Conservation (phyloP, 2,888 invertebrate species). For the Arenicola marina region DNA sequence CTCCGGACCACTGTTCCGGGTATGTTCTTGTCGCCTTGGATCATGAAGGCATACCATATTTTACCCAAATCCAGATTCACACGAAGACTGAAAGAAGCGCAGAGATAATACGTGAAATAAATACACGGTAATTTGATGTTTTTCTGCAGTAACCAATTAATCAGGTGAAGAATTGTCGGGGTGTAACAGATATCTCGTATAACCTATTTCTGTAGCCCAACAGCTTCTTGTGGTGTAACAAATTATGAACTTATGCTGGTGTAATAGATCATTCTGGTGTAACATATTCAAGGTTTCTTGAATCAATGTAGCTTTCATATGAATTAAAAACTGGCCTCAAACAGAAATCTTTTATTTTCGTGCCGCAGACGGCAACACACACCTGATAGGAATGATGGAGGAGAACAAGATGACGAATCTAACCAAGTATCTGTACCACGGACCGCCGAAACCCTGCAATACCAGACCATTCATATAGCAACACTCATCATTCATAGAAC, state of each 20-base stretch:
- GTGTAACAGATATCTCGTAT: too few relatives aligned
- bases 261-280: too few relatives aligned
- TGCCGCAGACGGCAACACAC: too few relatives aligned
- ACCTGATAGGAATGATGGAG: slow-evolving; percentile 98
- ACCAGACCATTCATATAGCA: not conserved
- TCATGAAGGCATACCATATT: slow-evolving; percentile 95
- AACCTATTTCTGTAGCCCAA: too few relatives aligned
- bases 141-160: not conserved
- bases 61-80: slow-evolving; percentile 99
- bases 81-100: slow-evolving; percentile 72
- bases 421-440: slow-evolving; percentile 96
- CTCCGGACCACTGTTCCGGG: slow-evolving; percentile 93
- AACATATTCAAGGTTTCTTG: too few relatives aligned
- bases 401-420: slow-evolving; percentile 96
- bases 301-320: too few relatives aligned
- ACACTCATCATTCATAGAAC: not conserved
- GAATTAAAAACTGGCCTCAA: too few relatives aligned
- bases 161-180: not conserved
- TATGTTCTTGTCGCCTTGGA: slow-evolving; percentile 90
- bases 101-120: too few relatives aligned
- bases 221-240: too few relatives aligned
- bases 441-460: slow-evolving; percentile 81
- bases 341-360: too few relatives aligned
- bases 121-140: not conserved
- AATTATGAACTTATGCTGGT: too few relatives aligned